Percentiles rank a stretch among this genome's conserved stretches.
Conservation (phyloP, 2,888 invertebrate species). For the Operophtera brumata region DNA sequence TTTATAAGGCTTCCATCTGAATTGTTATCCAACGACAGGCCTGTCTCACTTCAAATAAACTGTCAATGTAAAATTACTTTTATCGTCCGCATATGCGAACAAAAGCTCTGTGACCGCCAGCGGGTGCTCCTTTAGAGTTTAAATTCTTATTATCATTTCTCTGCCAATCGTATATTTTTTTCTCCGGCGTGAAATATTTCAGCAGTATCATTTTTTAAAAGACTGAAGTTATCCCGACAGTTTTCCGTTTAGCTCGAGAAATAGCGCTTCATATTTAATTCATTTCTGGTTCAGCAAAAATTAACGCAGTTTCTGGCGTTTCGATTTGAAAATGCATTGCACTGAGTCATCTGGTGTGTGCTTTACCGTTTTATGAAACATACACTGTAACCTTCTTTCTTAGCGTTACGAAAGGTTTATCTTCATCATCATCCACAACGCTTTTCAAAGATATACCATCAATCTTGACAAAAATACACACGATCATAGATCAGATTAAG, state of each 20-base stretch:
- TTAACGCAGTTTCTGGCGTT: slow-evolving; percentile 17
- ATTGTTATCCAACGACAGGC: slow-evolving; percentile 36
- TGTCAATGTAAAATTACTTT: not conserved
- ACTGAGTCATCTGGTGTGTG: slow-evolving; percentile 3
- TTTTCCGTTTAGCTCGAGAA: not conserved
- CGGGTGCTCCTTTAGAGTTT: too few relatives aligned
- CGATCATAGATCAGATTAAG: too few relatives aligned
- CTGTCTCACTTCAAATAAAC: not conserved
- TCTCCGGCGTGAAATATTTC: slow-evolving; percentile 7
- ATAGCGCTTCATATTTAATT: slow-evolving; percentile 5
- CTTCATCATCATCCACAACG: too few relatives aligned
- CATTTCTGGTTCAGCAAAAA: slow-evolving; percentile 6
- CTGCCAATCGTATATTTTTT: not conserved
- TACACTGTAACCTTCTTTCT: too few relatives aligned
- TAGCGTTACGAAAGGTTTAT: too few relatives aligned
- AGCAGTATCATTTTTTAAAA: slow-evolving; percentile 7
- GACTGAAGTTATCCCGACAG: slow-evolving; percentile 2
- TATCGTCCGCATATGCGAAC: too few relatives aligned
- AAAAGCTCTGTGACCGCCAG: too few relatives aligned
- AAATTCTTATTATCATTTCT: too few relatives aligned
- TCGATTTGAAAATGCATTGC: slow-evolving; percentile 4
- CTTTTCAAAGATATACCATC: too few relatives aligned
- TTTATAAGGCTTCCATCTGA: slow-evolving; percentile 34
- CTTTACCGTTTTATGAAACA: not conserved
- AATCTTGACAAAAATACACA: too few relatives aligned